Conservation (phyloP, 2,113 vertebrate genomes). For the Rostratula benghalensis region DNA sequence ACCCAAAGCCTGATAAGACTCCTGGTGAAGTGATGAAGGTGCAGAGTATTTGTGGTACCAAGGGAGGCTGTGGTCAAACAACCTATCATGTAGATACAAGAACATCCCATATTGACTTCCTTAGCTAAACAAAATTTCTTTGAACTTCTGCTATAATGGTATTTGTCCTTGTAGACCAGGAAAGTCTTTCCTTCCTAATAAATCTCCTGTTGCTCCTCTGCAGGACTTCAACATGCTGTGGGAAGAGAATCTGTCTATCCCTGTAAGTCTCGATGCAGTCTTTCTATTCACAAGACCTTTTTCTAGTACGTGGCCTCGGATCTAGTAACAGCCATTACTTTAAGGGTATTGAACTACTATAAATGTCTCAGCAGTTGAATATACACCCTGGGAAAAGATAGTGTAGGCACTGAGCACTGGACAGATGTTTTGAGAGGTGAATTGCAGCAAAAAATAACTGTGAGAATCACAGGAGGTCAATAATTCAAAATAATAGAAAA, state of each 20-base stretch:
- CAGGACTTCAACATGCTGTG: fast-evolving
- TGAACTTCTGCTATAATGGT: background rate
- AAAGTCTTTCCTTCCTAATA: background rate
- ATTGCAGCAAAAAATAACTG: background rate
- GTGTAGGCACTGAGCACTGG: background rate
- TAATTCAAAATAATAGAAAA: background rate
- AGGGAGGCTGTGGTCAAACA: background rate
- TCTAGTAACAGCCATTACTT: background rate
- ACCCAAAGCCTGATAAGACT: background rate
- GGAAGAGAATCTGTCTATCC: background rate
- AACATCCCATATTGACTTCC: background rate
- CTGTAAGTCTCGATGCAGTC: background rate
- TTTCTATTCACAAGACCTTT: background rate
- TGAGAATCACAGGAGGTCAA: background rate
- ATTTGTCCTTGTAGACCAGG: background rate
- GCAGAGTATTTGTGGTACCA: background rate
- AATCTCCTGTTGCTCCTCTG: background rate
- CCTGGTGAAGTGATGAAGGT: background rate
- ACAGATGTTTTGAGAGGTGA: background rate
- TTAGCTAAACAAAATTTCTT: background rate
- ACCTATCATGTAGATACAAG: background rate
- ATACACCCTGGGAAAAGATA: background rate
- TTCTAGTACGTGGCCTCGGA: background rate
- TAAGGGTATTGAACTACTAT: background rate
- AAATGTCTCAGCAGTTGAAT: background rate